Evolutionary conservation across 2,888 invertebrate species (phyloP).

Genomic region (Gandaritis pyraliata): DNA sequence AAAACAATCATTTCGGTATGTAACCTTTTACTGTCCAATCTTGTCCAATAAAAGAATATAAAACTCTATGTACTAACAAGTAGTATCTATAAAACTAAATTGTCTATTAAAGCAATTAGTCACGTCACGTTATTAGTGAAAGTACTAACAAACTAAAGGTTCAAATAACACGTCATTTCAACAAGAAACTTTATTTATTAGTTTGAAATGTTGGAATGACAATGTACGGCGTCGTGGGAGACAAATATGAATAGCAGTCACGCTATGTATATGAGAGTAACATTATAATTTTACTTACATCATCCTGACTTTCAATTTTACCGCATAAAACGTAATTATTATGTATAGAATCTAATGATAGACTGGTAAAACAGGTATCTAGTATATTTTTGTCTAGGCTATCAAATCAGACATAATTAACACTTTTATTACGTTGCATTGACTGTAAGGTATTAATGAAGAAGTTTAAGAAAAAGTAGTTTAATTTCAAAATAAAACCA

Average conservation of each 20-base stretch:
- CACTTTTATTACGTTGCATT: neutral
- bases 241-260: constrained; percentile 69
- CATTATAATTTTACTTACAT: constrained; percentile 60
- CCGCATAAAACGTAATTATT: constrained; percentile 31
- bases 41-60: neutral
- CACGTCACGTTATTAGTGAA: constrained; percentile 47
- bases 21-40: neutral
- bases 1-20: neutral
- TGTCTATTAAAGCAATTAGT: constrained; percentile 15
- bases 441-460: neutral
- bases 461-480: no score
- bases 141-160: constrained; percentile 47
- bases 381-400: neutral
- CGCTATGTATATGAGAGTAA: constrained; percentile 62
- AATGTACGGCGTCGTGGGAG: constrained; percentile 72
- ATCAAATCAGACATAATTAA: neutral
- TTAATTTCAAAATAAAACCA: no score
- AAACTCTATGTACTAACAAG: no score
- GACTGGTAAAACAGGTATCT: constrained; percentile 1
- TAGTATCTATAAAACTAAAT: constrained; percentile 2
- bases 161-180: constrained; percentile 56
- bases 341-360: constrained; percentile 4
- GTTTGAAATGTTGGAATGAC: constrained; percentile 66
- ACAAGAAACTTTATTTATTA: constrained; percentile 62
- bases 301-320: constrained; percentile 69